Evolutionary conservation across 2,797 vertebrate genomes (phyloP).

Genomic region (Triplophysa bombifrons): DNA sequence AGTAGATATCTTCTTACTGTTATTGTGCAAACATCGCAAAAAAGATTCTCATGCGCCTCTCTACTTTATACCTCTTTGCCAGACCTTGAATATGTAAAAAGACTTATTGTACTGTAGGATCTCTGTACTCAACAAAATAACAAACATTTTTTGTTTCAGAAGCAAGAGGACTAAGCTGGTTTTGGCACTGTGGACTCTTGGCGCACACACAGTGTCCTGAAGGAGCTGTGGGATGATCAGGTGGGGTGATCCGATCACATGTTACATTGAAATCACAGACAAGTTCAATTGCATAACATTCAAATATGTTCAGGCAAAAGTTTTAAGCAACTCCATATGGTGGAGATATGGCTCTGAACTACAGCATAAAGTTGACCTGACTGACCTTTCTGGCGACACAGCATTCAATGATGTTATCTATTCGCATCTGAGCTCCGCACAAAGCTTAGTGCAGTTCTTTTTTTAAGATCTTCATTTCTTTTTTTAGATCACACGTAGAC

Average conservation of each 20-base stretch:
- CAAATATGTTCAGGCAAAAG: neutral
- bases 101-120: neutral
- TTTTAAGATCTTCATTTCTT: slow-evolving; percentile 19
- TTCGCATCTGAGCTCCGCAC: slow-evolving; percentile 1
- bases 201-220: neutral
- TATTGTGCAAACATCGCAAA: too few relatives aligned
- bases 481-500: neutral
- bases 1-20: too few relatives aligned
- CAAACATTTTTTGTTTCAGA: neutral
- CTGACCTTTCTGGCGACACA: slow-evolving; percentile 1
- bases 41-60: too few relatives aligned
- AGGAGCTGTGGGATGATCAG: neutral
- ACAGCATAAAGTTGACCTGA: slow-evolving; percentile 19
- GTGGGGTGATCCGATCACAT: slow-evolving; percentile 4
- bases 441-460: slow-evolving; percentile 43
- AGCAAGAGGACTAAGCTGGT: slow-evolving; percentile 9
- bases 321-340: neutral
- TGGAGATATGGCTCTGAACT: neutral
- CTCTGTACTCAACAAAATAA: neutral
- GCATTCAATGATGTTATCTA: slow-evolving; percentile 19
- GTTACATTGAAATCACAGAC: neutral
- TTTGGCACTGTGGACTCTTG: neutral
- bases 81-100: too few relatives aligned
- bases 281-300: neutral
- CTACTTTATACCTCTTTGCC: too few relatives aligned